phyloP scores from a whole-genome alignment of 2,113 vertebrate genomes.

The Microcebus ravelobensis region DNA sequence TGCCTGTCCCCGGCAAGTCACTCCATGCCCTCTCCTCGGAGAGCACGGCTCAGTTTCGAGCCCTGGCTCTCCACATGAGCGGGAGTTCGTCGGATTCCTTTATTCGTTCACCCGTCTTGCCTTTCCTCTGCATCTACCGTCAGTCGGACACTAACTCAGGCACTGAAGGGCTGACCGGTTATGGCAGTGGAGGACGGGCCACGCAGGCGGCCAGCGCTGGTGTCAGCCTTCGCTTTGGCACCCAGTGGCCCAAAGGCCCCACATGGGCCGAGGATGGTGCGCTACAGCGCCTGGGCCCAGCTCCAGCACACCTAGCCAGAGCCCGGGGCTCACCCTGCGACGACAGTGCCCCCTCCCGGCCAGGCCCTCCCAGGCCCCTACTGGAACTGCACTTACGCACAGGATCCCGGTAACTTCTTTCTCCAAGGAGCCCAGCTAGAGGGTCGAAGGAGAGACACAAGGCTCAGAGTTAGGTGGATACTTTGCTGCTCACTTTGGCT shows the following conservation, averaged over 20 bases:
- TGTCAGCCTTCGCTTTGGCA: neutral
- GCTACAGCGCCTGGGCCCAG: neutral
- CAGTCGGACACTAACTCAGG: neutral
- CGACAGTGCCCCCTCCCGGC: accelerated
- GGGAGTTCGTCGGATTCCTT: neutral
- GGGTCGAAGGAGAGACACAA: slow-evolving; percentile 38
- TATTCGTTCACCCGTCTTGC: neutral
- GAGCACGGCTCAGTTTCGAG: neutral
- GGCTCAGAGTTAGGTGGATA: neutral
- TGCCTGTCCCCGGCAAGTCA: neutral
- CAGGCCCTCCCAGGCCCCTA: neutral
- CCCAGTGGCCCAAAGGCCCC: neutral
- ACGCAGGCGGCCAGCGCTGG: accelerated
- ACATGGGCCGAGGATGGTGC: neutral
- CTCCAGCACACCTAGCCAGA: neutral
- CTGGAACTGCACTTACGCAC: slow-evolving; percentile 80
- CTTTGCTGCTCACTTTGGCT: neutral
- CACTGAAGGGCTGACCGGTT: neutral
- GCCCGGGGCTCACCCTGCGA: neutral
- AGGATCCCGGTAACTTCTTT: slow-evolving; percentile 84
- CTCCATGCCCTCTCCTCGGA: neutral
- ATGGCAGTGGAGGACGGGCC: neutral
- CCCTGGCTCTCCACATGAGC: neutral
- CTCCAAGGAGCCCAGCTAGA: slow-evolving; percentile 83
- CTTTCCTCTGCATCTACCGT: neutral